These are phyloP conservation scores for Cyphomyrmex costatus DNA, from an alignment of 1,140 invertebrate genomes.

Conservation along the genomic window DNA sequence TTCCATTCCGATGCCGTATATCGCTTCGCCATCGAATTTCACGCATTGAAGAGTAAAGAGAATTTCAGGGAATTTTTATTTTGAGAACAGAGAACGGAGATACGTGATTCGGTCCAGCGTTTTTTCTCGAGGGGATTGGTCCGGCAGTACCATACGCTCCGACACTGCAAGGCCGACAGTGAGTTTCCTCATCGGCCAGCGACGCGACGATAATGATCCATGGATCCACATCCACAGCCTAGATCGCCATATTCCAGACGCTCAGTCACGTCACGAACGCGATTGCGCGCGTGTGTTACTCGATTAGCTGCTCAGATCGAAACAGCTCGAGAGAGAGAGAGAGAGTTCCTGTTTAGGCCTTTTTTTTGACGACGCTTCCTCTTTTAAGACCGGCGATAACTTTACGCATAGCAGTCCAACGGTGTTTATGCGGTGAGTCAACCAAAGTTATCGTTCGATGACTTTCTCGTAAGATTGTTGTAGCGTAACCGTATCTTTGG, in stretches of 20 bases:
- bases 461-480: neutral
- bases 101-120: neutral
- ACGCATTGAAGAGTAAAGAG: neutral
- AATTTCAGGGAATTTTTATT: neutral
- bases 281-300: slow-evolving; percentile 7
- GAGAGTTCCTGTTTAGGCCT: neutral
- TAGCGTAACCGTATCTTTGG: neutral
- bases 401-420: slow-evolving; percentile 28
- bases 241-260: slow-evolving; percentile 54
- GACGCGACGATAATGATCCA: slow-evolving; percentile 56
- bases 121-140: neutral
- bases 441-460: neutral
- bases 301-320: neutral
- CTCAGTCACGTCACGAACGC: slow-evolving; percentile 41
- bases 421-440: slow-evolving; percentile 34
- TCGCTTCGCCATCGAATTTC: neutral
- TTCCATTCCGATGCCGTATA: neutral
- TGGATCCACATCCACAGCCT: slow-evolving; percentile 57
- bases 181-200: slow-evolving; percentile 59
- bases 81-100: neutral
- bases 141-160: neutral
- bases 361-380: neutral
- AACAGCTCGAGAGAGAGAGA: slow-evolving; percentile 25
- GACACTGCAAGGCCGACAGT: slow-evolving; percentile 24
- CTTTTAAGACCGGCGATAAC: neutral